Evolutionary conservation across 2,113 vertebrate species (phyloP).

Genomic region (Urocitellus parryii): DNA sequence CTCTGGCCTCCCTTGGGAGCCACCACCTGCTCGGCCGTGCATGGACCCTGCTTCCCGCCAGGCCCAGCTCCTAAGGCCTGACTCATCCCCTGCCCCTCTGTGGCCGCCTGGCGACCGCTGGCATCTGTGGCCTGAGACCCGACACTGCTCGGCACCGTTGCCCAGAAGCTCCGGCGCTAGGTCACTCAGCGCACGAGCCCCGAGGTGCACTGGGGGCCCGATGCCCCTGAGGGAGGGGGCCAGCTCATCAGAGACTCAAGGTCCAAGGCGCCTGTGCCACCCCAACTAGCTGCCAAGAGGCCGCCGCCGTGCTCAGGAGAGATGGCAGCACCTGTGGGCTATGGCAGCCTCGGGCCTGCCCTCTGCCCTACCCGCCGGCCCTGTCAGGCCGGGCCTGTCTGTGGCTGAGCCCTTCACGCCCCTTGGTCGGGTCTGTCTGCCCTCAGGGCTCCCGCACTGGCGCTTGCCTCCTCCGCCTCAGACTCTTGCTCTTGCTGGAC

Average conservation of each 20-base stretch:
- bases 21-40: slow-evolving; percentile 77
- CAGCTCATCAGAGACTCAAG: slow-evolving; percentile 82
- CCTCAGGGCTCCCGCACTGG: slow-evolving; percentile 85
- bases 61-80: slow-evolving; percentile 78
- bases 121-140: slow-evolving; percentile 71
- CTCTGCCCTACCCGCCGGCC: slow-evolving; percentile 73
- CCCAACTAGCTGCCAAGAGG: slow-evolving; percentile 82
- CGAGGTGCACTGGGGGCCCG: slow-evolving; percentile 79
- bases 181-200: slow-evolving; percentile 71
- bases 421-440: slow-evolving; percentile 84
- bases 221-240: slow-evolving; percentile 84
- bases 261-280: slow-evolving; percentile 76
- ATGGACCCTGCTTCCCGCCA: slow-evolving; percentile 82
- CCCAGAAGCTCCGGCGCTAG: slow-evolving; percentile 74
- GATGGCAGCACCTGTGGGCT: slow-evolving; percentile 79
- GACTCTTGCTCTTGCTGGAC: slow-evolving; percentile 86
- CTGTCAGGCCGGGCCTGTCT: slow-evolving; percentile 72
- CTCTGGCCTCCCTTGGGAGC: slow-evolving; percentile 78
- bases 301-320: slow-evolving; percentile 72
- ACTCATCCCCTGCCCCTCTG: slow-evolving; percentile 68
- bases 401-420: slow-evolving; percentile 82
- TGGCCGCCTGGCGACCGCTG: slow-evolving; percentile 70
- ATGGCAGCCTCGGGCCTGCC: slow-evolving; percentile 78
- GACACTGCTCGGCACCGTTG: slow-evolving; percentile 74
- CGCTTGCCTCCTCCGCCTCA: slow-evolving; percentile 84